phyloP scores from a whole-genome alignment of 2,797 vertebrate genomes.

The Callimico goeldii region DNA sequence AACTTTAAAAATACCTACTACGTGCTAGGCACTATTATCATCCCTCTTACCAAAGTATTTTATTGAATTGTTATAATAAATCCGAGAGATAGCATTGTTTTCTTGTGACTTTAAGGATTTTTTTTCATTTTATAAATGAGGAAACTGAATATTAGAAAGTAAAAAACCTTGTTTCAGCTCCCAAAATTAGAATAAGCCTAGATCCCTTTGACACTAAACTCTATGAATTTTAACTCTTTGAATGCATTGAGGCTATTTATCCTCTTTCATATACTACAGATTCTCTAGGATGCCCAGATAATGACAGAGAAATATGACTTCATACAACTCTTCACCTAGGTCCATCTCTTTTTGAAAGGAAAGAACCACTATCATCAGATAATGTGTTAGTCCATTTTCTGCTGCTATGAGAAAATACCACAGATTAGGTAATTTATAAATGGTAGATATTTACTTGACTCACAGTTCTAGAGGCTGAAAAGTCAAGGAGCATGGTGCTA shows the following conservation, averaged over 20 bases:
- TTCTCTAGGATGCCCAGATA: not conserved
- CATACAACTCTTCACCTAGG: not conserved
- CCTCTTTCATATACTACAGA: not conserved
- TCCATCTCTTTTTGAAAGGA: not conserved
- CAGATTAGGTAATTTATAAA: not conserved
- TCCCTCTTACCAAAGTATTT: not conserved
- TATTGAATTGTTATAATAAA: not conserved
- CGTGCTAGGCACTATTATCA: not conserved
- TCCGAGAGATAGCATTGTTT: not conserved
- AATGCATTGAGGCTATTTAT: not conserved
- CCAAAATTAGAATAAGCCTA: not conserved
- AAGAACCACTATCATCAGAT: fast-evolving
- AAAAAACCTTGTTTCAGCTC: not conserved
- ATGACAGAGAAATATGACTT: not conserved
- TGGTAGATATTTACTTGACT: not conserved
- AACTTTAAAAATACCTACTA: not conserved
- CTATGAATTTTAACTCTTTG: not conserved
- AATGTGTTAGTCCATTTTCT: not conserved
- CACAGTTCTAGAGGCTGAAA: not conserved
- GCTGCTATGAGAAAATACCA: not conserved
- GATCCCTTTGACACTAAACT: not conserved
- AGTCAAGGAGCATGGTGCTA: too few species aligned
- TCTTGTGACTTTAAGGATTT: not conserved
- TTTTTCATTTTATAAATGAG: not conserved
- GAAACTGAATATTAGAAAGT: not conserved